A percentile compares a stretch with the other conserved stretches of the same genome.
Conservation (phyloP, 2,888 invertebrate species). For the Liodrosophila aerea region DNA sequence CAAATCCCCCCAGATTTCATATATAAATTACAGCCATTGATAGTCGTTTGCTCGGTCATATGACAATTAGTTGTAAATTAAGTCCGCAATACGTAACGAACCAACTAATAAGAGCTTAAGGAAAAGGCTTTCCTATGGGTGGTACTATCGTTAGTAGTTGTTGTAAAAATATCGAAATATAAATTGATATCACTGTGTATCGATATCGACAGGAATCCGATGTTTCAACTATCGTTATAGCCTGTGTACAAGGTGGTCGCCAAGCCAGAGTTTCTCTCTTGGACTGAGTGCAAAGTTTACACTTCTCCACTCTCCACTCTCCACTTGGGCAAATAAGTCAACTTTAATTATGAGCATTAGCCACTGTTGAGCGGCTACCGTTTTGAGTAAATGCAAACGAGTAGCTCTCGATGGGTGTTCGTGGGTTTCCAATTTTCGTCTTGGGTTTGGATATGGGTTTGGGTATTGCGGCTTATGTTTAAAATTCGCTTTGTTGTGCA, state of each 20-base stretch:
- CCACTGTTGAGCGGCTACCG: conserved; percentile 80
- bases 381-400: conserved; percentile 57
- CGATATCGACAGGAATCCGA: too few species aligned
- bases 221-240: too few species aligned
- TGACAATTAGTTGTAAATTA: conserved; percentile 80
- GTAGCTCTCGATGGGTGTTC: conserved; percentile 5
- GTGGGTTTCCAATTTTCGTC: conserved; percentile 13
- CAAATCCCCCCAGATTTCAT: conserved; percentile 40
- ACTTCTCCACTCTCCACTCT: conserved; percentile 6
- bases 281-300: too few species aligned
- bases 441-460: not conserved
- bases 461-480: conserved; percentile 14
- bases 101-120: too few species aligned
- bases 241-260: too few species aligned
- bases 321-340: conserved; percentile 69
- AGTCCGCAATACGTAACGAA: conserved; percentile 35
- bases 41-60: conserved; percentile 67
- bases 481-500: conserved; percentile 47
- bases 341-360: conserved; percentile 77
- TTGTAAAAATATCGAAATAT: too few species aligned
- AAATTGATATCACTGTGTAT: too few species aligned
- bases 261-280: too few species aligned
- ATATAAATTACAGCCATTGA: conserved; percentile 62
- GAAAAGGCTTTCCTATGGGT: too few species aligned
- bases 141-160: too few species aligned